Evolutionary conservation across 1,140 invertebrate species (phyloP).

Genomic region (Cotesia typhae): DNA sequence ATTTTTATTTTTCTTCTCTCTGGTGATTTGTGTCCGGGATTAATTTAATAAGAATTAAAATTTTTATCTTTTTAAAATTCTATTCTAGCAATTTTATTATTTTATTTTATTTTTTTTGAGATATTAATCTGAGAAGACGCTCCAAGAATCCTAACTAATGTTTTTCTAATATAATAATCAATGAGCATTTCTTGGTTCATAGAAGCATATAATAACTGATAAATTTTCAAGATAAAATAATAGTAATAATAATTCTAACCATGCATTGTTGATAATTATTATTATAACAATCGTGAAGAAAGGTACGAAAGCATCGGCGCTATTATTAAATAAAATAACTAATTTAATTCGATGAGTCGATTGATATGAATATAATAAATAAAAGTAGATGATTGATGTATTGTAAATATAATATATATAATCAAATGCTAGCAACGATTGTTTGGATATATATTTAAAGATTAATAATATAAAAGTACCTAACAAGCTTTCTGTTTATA

Average conservation of each 20-base stretch:
- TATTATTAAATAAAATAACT: background rate
- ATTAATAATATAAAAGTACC: conserved; percentile 50
- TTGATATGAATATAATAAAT: background rate
- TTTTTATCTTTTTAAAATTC: background rate
- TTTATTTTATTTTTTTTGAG: background rate
- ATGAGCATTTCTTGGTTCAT: conserved; percentile 6
- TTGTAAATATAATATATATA: conserved; percentile 1
- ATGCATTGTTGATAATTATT: conserved; percentile 6
- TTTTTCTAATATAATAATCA: background rate
- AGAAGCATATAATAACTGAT: conserved; percentile 15
- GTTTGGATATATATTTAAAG: conserved; percentile 16
- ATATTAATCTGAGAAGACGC: conserved; percentile 20
- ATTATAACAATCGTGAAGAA: background rate
- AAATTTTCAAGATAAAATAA: background rate
- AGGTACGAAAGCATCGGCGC: background rate
- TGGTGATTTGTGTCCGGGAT: background rate
- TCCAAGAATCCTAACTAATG: conserved; percentile 12
- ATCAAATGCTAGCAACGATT: conserved; percentile 1
- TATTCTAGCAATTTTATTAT: background rate
- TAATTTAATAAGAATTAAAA: background rate
- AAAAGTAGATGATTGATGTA: background rate
- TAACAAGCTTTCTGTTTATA: conserved; percentile 63
- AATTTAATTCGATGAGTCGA: conserved; percentile 2
- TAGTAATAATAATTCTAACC: background rate
- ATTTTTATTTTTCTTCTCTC: background rate